Conservation (phyloP, 2,888 invertebrate species). For the Aphodius granarius region DNA sequence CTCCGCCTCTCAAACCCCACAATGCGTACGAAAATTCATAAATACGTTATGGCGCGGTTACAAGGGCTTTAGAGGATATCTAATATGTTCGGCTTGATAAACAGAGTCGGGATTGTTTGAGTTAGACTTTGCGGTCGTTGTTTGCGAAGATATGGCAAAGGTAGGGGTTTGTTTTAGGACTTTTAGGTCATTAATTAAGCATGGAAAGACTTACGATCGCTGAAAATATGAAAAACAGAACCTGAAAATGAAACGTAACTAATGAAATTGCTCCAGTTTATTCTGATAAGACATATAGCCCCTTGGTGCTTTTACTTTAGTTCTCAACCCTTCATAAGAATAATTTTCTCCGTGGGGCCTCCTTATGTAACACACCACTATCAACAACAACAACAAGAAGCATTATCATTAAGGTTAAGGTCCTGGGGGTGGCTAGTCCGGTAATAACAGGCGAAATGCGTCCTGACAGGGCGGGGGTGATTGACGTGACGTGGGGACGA, state of each 20-base stretch:
- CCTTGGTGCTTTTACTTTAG: too few species aligned
- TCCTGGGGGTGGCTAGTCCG: neutral
- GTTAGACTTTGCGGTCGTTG: neutral
- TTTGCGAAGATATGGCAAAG: too few species aligned
- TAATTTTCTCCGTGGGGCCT: too few species aligned
- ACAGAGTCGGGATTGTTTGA: neutral
- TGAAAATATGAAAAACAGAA: too few species aligned
- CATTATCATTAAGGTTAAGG: slow-evolving; percentile 11
- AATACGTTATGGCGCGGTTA: neutral
- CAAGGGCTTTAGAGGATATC: neutral
- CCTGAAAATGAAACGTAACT: too few species aligned
- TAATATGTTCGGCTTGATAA: neutral
- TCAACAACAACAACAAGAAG: neutral
- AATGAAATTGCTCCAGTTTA: too few species aligned
- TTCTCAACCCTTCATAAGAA: too few species aligned
- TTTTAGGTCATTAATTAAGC: too few species aligned
- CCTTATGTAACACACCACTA: too few species aligned
- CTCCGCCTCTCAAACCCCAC: neutral
- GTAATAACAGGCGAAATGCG: slow-evolving; percentile 3
- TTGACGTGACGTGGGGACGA: neutral
- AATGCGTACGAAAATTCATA: neutral
- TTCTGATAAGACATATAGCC: too few species aligned
- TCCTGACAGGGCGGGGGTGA: neutral
- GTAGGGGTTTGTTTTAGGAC: too few species aligned
- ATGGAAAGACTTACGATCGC: too few species aligned